Base-by-base conservation (phyloP, 2,113 vertebrate genomes). In the Dipodomys stephensi region DNA sequence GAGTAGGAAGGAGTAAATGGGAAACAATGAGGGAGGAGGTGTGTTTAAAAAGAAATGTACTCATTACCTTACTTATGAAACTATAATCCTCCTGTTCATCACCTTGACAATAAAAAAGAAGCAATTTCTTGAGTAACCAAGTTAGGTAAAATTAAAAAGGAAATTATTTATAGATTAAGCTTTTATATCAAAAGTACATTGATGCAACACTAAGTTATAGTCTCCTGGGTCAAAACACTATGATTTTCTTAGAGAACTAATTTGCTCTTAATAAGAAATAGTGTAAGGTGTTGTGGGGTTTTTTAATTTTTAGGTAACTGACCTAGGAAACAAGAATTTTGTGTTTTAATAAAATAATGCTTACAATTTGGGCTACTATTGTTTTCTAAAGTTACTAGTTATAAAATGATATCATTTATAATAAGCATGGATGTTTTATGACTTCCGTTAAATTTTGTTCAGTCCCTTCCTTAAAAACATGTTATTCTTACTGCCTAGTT, bases 341-440 rank as follows among this genome's bases (percentile, higher is more conserved):
- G 11, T 25, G n/a, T 19, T 68, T 39, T 57, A 69, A 32, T n/a
- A 57, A 57, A 30, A 18, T 7, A 79, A 69, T 16, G 19, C 68
- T 22, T 16, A 3, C 12, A 22, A 0, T 69, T 53, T 78, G n/a
- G 25, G 2, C 44, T 27, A 68, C 13, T 32, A 78, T 53, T 68
- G 9, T 27, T 64, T 79, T 53, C 44, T 57, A 57, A 57, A 16
- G 15, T 57, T 57, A 57, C 53, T 57, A 57, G 53, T 57, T 49
- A 84, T 78, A 93, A 93, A 88, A 79, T 57, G 49, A 44, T 64
- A 81, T 18, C 25, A 39, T 67, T 73, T 57, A 81, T 71, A 93
- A 83, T 80, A 79, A 84, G 28, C 32, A 35, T 2, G 27, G 49
- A 39, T 8, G 4, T 60, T 90, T 80, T 35, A 81, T 44, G 15